These are phyloP conservation scores for Ernsta delagoae DNA, from an alignment of 2,888 invertebrate genomes.

Conservation along the genomic window DNA sequence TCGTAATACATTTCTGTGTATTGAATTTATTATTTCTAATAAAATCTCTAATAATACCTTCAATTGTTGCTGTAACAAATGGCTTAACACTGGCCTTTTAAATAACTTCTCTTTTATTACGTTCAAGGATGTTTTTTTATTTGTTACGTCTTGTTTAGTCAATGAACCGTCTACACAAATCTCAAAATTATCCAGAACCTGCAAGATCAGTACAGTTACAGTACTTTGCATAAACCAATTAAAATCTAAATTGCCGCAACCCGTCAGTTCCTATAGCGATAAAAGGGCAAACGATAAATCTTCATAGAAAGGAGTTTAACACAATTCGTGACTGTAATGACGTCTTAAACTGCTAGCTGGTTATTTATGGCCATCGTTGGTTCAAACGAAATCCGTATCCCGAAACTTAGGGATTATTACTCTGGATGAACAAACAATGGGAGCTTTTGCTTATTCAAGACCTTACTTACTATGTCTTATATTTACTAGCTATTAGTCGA, in stretches of 20 bases:
- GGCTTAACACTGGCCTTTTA: too few species aligned
- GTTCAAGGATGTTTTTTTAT: too few species aligned
- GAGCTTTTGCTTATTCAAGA: slow-evolving; percentile 7
- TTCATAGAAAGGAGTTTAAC: slow-evolving; percentile 61
- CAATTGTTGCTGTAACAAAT: too few species aligned
- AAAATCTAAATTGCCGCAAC: slow-evolving; percentile 37
- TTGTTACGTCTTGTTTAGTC: too few species aligned
- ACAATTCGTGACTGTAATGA: slow-evolving; percentile 73
- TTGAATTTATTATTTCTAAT: neutral
- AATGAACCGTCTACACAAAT: neutral
- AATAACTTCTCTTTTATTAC: too few species aligned
- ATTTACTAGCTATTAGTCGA: too few species aligned
- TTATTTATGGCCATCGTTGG: slow-evolving; percentile 61
- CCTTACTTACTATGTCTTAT: too few species aligned
- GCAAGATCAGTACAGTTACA: slow-evolving; percentile 18
- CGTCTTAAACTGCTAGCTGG: slow-evolving; percentile 48
- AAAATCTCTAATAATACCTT: neutral
- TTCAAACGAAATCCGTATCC: slow-evolving; percentile 27
- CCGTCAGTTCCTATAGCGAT: slow-evolving; percentile 42
- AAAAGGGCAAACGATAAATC: slow-evolving; percentile 64
- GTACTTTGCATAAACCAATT: slow-evolving; percentile 37
- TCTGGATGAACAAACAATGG: slow-evolving; percentile 19
- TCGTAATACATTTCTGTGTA: neutral
- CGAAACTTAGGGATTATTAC: slow-evolving; percentile 29
- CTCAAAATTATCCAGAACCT: neutral